Base-by-base conservation (phyloP, 2,888 invertebrate species). In the Nemapogon koenigi region DNA sequence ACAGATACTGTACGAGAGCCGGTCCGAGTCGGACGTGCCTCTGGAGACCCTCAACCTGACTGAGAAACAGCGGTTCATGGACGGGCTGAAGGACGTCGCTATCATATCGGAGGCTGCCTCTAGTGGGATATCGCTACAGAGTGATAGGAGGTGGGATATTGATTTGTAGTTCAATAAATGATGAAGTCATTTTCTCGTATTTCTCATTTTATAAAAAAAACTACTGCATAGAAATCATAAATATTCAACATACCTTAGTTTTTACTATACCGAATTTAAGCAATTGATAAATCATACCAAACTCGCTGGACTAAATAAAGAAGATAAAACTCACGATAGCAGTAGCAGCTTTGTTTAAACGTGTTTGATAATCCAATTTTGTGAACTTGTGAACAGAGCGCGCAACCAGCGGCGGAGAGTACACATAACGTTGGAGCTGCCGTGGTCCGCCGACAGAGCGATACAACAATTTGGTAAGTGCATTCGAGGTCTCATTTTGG, bases 71-170 rank as follows among this genome's bases (percentile, higher is more conserved):
- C 81, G 89, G 43, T 99, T 99, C 72, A 99, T 99, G 99, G 91
- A 96, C 65, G 97, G 97, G 0, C 92, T 94, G 64, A 98, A 98
- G 72, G 93, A 94, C 57, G 94, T 99, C 16, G 99, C 99, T 19
- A 97, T 99, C 53, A 99, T 99, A 49, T 98, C 98, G 0, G 99
- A 99, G 70, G 99, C 99, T 0, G 99, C 99, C 3, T 96, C 96
- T 49, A 95, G 95, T 47, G 99, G 99, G 63, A 97, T 97, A 52
- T 97, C 96, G 0, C 72, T 99, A 43, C 97, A 98, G 62, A 95
- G 97, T 51, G 99, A 99, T 64, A 81, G 97, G 38, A 83, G 79
- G 79, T 75, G 15, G 41, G 36, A 10, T 2, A 3, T 4, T 18
- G 3, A 4, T 11, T 30, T 3, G n/a, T n/a, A n/a, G n/a, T n/a